phyloP scores from a whole-genome alignment of 2,113 vertebrate species.

The Melanostigma gelatinosum region DNA sequence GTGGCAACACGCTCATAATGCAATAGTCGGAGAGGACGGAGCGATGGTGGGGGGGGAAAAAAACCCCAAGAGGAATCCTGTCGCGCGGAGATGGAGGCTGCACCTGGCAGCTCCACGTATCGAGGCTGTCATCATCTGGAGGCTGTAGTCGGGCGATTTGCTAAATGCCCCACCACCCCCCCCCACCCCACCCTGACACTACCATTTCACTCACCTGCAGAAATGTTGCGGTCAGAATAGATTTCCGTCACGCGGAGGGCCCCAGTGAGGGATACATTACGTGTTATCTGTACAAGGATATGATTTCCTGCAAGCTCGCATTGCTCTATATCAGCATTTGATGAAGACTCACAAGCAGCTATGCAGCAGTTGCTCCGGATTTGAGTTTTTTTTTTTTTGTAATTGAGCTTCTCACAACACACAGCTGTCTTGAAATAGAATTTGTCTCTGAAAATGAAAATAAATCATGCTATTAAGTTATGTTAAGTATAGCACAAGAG shows the following conservation, averaged over 20 bases:
- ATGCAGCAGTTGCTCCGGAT: conserved; percentile 2
- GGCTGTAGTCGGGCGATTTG: conserved; percentile 33
- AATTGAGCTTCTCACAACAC: conserved; percentile 6
- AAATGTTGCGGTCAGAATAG: conserved; percentile 52
- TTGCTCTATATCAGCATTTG: conserved; percentile 29
- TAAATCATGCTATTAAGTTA: not conserved
- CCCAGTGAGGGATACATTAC: conserved; percentile 8
- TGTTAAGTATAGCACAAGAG: not conserved
- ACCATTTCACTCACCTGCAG: conserved; percentile 28
- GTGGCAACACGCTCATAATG: conserved; percentile 51
- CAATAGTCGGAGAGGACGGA: conserved; percentile 28
- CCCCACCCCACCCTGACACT: conserved; percentile 56
- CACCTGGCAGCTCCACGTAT: conserved; percentile 53
- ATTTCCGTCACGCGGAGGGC: conserved; percentile 52
- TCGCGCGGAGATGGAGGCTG: conserved; percentile 1
- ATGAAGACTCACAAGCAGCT: conserved; percentile 3
- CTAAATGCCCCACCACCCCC: conserved; percentile 55
- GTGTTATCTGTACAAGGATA: conserved; percentile 23
- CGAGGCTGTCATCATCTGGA: conserved; percentile 53
- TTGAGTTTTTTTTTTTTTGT: not conserved
- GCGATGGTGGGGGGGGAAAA: conserved; percentile 18
- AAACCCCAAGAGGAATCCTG: conserved; percentile 45
- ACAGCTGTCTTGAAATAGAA: not conserved
- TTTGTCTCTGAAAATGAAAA: not conserved
- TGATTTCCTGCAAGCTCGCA: conserved; percentile 15